Evolutionary conservation across 2,113 vertebrate species (phyloP).

Genomic region (Athene cunicularia): DNA sequence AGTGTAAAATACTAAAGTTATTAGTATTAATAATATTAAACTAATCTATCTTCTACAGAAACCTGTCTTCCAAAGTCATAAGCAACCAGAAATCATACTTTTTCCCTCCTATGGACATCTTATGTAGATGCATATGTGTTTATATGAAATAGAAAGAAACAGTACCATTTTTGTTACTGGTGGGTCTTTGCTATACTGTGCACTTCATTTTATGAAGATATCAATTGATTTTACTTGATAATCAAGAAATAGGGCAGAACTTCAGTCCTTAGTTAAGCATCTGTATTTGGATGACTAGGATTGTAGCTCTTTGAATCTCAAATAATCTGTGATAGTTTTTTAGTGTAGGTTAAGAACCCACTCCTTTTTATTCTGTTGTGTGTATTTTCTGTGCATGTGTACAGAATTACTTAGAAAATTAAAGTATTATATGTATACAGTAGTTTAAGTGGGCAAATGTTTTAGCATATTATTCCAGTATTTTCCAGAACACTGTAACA

Average conservation of each 20-base stretch:
- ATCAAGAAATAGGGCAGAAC: not conserved
- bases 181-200: not conserved
- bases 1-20: not conserved
- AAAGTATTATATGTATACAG: not conserved
- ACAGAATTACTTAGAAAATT: not conserved
- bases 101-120: not conserved
- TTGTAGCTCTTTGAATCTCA: not conserved
- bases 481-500: not conserved
- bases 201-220: not conserved
- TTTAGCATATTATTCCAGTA: not conserved
- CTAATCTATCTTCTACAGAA: not conserved
- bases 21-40: not conserved
- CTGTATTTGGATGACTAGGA: not conserved
- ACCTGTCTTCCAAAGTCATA: not conserved
- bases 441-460: not conserved
- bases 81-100: not conserved
- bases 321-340: not conserved
- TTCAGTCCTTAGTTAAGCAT: not conserved
- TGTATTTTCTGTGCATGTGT: not conserved
- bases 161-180: not conserved
- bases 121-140: not conserved
- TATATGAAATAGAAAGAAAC: not conserved
- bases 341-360: not conserved
- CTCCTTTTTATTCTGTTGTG: not conserved
- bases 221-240: not conserved